A percentile compares a stretch with the other conserved stretches of the same genome.
Conservation (phyloP, 2,888 invertebrate genomes). For the Nomada flava region DNA sequence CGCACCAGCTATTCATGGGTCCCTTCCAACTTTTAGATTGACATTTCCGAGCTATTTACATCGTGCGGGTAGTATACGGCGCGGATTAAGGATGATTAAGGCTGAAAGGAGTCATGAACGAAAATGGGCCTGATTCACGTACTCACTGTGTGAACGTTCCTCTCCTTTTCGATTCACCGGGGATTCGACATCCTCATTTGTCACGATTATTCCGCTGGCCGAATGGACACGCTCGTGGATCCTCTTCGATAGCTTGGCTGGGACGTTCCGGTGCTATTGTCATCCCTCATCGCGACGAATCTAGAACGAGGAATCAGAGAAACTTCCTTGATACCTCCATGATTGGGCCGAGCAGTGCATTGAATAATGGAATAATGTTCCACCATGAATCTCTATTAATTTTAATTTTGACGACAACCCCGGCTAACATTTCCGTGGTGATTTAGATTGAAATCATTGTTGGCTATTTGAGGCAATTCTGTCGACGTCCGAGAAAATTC, state of each 20-base stretch:
- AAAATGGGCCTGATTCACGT: conserved; percentile 66
- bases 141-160: conserved; percentile 63
- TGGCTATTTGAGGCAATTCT: no score
- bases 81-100: conserved; percentile 72
- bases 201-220: conserved; percentile 54
- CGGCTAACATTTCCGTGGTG: no score
- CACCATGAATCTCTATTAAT: no score
- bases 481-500: no score
- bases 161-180: conserved; percentile 57
- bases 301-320: conserved; percentile 17
- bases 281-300: background rate
- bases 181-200: conserved; percentile 65
- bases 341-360: no score
- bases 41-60: conserved; percentile 72
- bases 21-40: conserved; percentile 72
- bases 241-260: background rate
- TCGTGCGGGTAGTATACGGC: conserved; percentile 70
- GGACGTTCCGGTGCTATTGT: background rate
- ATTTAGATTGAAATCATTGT: no score
- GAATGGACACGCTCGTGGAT: background rate
- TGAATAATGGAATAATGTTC: no score
- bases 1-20: conserved; percentile 51
- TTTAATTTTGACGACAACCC: no score
- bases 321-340: no score
- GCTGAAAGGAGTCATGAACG: conserved; percentile 70